Conservation (phyloP, 1,140 invertebrate species). For the Ceratina japonica region DNA sequence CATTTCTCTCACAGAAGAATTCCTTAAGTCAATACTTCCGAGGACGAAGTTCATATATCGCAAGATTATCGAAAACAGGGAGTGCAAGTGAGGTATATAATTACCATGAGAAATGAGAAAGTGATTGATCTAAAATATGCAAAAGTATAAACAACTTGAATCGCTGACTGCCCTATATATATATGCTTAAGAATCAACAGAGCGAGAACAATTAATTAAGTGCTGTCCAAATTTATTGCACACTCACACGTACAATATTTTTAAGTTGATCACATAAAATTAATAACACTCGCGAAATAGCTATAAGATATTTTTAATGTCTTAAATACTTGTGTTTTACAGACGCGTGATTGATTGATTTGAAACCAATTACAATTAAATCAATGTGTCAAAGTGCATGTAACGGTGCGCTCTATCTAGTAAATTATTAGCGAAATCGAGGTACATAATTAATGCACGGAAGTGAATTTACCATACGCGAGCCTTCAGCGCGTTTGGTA, state of each 20-base stretch:
- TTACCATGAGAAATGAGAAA: background rate
- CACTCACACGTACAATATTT: background rate
- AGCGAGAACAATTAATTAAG: background rate
- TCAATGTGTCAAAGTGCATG: constrained; percentile 2
- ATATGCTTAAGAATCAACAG: too few relatives aligned
- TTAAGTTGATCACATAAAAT: background rate
- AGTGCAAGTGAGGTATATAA: background rate
- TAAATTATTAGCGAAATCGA: constrained; percentile 45
- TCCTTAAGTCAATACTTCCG: too few relatives aligned
- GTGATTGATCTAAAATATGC: too few relatives aligned
- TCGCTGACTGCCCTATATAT: background rate
- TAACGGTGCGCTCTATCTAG: background rate
- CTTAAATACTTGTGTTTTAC: background rate
- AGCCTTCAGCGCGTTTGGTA: constrained; percentile 33
- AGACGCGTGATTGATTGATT: constrained; percentile 18
- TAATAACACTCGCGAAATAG: background rate
- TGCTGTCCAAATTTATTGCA: background rate
- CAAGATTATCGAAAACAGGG: too few relatives aligned
- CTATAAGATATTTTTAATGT: background rate
- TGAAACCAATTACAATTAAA: constrained; percentile 9
- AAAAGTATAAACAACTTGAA: background rate
- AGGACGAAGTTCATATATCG: too few relatives aligned
- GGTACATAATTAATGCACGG: constrained; percentile 33
- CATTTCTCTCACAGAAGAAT: too few relatives aligned
- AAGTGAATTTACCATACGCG: constrained; percentile 31